Conservation (phyloP, 2,888 invertebrate genomes). For the Protophormia terraenovae region DNA sequence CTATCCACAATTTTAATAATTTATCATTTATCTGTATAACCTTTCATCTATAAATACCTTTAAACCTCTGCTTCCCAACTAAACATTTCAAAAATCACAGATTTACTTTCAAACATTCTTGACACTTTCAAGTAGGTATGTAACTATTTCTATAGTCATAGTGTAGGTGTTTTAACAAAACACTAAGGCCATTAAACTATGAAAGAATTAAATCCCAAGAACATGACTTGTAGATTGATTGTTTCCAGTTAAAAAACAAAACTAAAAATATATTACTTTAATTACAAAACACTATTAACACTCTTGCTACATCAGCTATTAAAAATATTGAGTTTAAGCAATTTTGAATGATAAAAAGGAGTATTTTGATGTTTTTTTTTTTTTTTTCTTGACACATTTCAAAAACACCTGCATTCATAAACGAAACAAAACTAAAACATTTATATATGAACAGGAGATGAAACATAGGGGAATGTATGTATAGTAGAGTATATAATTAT, state of each 20-base stretch:
- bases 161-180: constrained; percentile 28
- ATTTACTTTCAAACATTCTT: neutral
- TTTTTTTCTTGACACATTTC: constrained; percentile 52
- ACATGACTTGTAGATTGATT: constrained; percentile 36
- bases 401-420: constrained; percentile 57
- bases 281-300: neutral
- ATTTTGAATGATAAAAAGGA: neutral
- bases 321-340: constrained; percentile 6
- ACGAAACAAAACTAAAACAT: neutral
- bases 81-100: no score
- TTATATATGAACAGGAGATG: neutral
- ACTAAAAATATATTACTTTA: neutral
- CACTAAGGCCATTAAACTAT: neutral
- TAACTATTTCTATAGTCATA: no score
- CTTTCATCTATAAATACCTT: no score
- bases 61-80: no score
- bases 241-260: neutral
- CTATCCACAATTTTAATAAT: no score
- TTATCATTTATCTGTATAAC: no score
- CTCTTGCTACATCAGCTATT: no score
- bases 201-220: constrained; percentile 1
- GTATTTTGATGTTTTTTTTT: neutral
- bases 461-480: neutral
- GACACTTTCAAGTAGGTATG: constrained; percentile 25
- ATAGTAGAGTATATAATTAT: constrained; percentile 38